Percentiles rank a stretch among this genome's conserved stretches.
phyloP scores from a whole-genome alignment of 1,140 invertebrate species.

The Temnothorax nylanderi region DNA sequence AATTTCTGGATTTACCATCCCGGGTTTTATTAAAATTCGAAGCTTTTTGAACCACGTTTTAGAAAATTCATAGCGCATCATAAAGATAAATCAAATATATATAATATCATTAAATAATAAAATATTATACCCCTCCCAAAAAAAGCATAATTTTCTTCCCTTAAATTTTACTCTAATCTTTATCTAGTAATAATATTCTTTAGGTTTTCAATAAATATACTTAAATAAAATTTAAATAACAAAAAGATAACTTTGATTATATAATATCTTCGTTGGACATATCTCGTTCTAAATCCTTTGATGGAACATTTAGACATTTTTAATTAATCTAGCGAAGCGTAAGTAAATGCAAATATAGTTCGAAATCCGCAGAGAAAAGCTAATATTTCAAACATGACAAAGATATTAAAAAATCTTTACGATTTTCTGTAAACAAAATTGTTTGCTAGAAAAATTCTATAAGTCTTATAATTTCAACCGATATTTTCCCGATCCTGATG shows the following conservation, averaged over 20 bases:
- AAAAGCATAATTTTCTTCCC: not conserved
- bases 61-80: not conserved
- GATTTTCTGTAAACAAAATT: not conserved
- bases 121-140: not conserved
- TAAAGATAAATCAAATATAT: not conserved
- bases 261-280: not conserved
- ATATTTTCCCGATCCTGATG: not conserved
- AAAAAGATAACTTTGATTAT: not conserved
- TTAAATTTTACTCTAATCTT: not conserved
- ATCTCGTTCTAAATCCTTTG: not conserved
- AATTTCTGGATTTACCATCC: not conserved
- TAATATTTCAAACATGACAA: not conserved
- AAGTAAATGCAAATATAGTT: not conserved
- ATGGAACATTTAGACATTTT: not conserved
- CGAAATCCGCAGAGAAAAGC: not conserved
- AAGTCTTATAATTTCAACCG: conserved; percentile 46
- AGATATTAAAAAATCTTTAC: not conserved
- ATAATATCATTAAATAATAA: not conserved
- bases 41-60: not conserved
- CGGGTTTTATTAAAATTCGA: not conserved
- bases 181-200: not conserved
- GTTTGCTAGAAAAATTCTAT: conserved; percentile 18
- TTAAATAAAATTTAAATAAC: not conserved
- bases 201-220: not conserved
- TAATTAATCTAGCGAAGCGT: not conserved